A percentile compares a stretch with the other conserved stretches of the same genome.
Evolutionary conservation across 1,140 invertebrate species (phyloP).

Genomic region (Asobara japonica): DNA sequence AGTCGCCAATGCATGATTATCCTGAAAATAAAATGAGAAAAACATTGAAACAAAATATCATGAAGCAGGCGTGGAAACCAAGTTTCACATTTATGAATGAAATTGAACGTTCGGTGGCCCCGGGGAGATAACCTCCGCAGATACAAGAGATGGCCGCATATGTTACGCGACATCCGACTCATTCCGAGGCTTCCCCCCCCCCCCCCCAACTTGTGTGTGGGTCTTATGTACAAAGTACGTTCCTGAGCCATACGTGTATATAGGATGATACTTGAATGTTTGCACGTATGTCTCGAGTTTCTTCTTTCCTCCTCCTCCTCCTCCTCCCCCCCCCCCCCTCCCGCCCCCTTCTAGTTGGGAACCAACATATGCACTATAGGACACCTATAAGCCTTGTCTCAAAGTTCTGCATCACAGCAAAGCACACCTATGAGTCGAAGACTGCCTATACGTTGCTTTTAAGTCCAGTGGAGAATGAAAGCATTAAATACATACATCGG

Average conservation of each 20-base stretch:
- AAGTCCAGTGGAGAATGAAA: neutral
- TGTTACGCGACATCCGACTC: conserved; percentile 19
- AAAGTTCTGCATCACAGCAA: conserved; percentile 26
- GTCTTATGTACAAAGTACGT: conserved; percentile 22
- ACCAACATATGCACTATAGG: conserved; percentile 11
- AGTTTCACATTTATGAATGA: conserved; percentile 35
- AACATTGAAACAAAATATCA: neutral
- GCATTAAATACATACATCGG: conserved; percentile 9
- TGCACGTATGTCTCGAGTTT: conserved; percentile 19
- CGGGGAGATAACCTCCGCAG: conserved; percentile 30
- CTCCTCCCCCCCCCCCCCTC: neutral
- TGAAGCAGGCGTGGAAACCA: conserved; percentile 6
- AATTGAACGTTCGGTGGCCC: conserved; percentile 16
- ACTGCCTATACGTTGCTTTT: neutral
- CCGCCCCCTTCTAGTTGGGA: neutral
- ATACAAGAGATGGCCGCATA: conserved; percentile 7
- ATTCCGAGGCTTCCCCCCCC: neutral
- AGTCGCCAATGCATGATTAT: neutral
- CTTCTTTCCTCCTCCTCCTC: neutral
- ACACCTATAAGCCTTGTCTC: conserved; percentile 26
- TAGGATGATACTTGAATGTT: conserved; percentile 23
- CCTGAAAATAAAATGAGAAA: conserved; percentile 4
- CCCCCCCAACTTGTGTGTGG: neutral
- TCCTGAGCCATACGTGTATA: neutral
- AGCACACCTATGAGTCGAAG: conserved; percentile 18